Evolutionary conservation across 2,113 vertebrate species (phyloP).

Genomic region (Aegypius monachus): DNA sequence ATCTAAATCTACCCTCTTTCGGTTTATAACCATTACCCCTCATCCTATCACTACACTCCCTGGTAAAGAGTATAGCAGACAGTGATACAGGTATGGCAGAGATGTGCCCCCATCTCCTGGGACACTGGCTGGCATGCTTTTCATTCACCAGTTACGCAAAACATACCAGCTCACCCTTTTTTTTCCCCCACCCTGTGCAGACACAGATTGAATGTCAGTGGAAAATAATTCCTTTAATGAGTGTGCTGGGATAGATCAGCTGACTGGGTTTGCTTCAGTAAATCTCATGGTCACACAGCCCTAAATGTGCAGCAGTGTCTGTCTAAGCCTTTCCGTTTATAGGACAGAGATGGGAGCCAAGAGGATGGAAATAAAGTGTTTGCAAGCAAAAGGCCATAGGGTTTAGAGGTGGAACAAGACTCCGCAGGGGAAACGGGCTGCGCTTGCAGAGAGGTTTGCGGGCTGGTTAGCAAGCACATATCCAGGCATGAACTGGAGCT

Average conservation of each 20-base stretch:
- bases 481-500: not conserved
- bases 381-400: not conserved
- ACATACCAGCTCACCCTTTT: not conserved
- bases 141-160: not conserved
- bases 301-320: not conserved
- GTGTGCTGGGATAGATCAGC: not conserved
- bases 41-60: not conserved
- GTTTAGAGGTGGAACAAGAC: not conserved
- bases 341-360: not conserved
- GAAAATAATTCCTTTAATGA: conserved; percentile 57
- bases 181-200: not conserved
- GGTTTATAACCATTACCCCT: not conserved
- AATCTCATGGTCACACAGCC: conserved; percentile 16
- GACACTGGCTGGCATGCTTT: not conserved
- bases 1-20: not conserved
- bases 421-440: not conserved
- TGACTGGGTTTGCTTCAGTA: conserved; percentile 12
- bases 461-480: not conserved
- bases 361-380: not conserved
- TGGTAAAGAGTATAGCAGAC: not conserved
- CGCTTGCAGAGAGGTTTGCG: not conserved
- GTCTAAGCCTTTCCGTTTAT: conserved; percentile 34
- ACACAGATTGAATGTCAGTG: not conserved
- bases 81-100: fast-evolving
- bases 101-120: not conserved